Conservation (phyloP, 2,797 vertebrate genomes). For the Enteromius viviparus region DNA sequence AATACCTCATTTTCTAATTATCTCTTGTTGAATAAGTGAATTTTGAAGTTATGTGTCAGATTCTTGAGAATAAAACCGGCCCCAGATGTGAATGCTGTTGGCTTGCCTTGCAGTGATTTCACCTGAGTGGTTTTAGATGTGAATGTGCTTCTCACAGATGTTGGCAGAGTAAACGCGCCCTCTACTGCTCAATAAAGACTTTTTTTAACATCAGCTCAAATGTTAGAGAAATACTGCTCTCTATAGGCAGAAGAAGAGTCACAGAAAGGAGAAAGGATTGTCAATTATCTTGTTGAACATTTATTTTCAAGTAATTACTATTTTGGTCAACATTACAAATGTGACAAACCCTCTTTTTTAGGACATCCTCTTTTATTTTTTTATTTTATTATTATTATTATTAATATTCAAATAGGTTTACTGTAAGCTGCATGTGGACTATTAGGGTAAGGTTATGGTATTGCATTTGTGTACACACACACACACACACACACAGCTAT, state of each 20-base stretch:
- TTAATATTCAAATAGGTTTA: not conserved
- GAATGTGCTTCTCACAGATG: not conserved
- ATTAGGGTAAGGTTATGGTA: too few relatives aligned
- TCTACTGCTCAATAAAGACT: slow-evolving; percentile 17
- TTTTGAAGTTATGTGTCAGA: not conserved
- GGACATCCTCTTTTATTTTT: not conserved
- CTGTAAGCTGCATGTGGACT: too few relatives aligned
- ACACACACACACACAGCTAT: not conserved
- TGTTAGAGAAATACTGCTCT: not conserved
- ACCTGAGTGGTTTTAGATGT: not conserved
- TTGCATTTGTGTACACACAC: too few relatives aligned
- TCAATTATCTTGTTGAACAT: not conserved
- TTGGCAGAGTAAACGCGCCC: slow-evolving; percentile 10
- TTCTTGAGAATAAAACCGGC: not conserved
- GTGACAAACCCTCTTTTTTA: not conserved
- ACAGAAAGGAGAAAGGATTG: not conserved
- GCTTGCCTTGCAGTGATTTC: not conserved
- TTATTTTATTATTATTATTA: too few relatives aligned
- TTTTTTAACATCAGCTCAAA: not conserved
- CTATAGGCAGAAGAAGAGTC: not conserved
- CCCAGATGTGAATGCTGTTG: slow-evolving; percentile 7
- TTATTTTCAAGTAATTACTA: not conserved
- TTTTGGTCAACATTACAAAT: not conserved
- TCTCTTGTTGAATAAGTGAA: not conserved
- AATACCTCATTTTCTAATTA: not conserved